Conservation (phyloP, 2,888 invertebrate species). For the Eristalis pertinax region DNA sequence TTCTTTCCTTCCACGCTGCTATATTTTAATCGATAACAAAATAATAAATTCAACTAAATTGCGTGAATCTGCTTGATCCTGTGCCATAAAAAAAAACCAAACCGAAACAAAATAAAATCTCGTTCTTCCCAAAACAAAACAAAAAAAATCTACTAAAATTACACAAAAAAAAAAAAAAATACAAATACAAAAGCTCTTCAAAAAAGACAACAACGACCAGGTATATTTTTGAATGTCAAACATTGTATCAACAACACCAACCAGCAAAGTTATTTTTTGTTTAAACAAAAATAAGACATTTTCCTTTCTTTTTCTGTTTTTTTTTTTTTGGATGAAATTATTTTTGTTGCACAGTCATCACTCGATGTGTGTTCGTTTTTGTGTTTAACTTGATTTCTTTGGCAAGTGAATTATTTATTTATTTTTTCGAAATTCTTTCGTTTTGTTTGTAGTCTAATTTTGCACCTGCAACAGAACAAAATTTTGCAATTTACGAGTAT, state of each 20-base stretch:
- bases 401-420: conserved; percentile 3
- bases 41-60: conserved; percentile 47
- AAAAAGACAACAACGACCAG: conserved; percentile 81
- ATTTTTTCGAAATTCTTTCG: conserved; percentile 16
- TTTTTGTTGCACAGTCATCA: conserved; percentile 48
- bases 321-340: conserved; percentile 21
- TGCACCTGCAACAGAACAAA: conserved; percentile 12
- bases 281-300: conserved; percentile 14
- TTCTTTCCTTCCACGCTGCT: conserved; percentile 67
- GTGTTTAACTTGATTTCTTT: not conserved
- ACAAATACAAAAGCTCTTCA: conserved; percentile 77
- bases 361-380: conserved; percentile 31
- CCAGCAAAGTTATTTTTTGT: conserved; percentile 34
- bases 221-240: conserved; percentile 74
- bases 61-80: conserved; percentile 53
- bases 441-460: conserved; percentile 40
- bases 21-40: conserved; percentile 43
- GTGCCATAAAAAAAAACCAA: conserved; percentile 44
- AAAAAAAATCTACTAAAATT: conserved; percentile 32
- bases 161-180: conserved; percentile 54
- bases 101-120: conserved; percentile 21
- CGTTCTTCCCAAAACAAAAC: conserved; percentile 24
- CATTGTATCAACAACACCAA: conserved; percentile 7
- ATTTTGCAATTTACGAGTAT: conserved; percentile 4
- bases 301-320: not conserved